Conservation (phyloP, 2,797 vertebrate species). For the Enteromius unitaeniatus region DNA sequence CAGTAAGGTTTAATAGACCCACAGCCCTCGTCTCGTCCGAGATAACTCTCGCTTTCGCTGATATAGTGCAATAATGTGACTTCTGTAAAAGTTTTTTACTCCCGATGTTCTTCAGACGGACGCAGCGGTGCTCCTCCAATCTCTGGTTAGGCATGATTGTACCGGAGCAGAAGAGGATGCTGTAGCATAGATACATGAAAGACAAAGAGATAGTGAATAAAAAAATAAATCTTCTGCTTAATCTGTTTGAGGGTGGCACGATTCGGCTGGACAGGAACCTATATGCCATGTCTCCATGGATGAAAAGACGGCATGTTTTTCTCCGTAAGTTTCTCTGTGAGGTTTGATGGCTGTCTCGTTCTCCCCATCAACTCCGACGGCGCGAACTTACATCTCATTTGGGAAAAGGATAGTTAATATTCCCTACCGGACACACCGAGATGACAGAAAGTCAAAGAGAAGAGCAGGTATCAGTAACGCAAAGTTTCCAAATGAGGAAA, state of each 20-base stretch:
- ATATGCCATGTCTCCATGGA: constrained; percentile 93
- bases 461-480: not conserved
- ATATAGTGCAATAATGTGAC: constrained; percentile 77
- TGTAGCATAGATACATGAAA: constrained; percentile 90
- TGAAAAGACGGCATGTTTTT: constrained; percentile 79
- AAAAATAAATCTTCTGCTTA: constrained; percentile 87
- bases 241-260: constrained; percentile 82
- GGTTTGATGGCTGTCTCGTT: constrained; percentile 33
- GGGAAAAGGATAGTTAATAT: constrained; percentile 11
- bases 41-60: constrained; percentile 56
- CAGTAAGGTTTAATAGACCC: constrained; percentile 51
- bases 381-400: constrained; percentile 33
- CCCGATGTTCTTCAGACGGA: constrained; percentile 71
- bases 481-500: constrained; percentile 14
- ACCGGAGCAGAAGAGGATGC: constrained; percentile 84
- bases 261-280: constrained; percentile 82
- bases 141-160: constrained; percentile 78
- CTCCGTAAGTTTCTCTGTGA: constrained; percentile 69
- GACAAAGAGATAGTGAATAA: constrained; percentile 90
- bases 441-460: not conserved
- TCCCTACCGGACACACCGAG: not conserved
- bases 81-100: constrained; percentile 89
- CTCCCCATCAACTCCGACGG: constrained; percentile 47
- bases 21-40: constrained; percentile 55
- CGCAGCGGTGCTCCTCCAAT: constrained; percentile 79